Evolutionary conservation across 2,888 invertebrate genomes (phyloP).

Genomic region (Ditula angustiorana): DNA sequence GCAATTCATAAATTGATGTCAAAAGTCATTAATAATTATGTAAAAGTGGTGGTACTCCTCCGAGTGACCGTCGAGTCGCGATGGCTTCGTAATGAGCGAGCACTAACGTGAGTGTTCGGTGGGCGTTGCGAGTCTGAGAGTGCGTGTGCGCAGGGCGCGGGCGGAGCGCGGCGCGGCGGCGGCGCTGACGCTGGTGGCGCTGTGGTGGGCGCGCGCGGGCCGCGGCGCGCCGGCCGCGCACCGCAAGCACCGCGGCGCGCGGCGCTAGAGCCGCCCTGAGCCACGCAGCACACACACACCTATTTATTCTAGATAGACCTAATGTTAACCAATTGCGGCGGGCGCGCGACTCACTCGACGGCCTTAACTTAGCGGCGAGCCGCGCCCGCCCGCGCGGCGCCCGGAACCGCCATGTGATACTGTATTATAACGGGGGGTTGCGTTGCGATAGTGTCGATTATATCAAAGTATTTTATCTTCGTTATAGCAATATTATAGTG

Average conservation of each 20-base stretch:
- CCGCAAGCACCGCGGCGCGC: conserved; percentile 85
- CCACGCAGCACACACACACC: conserved; percentile 49
- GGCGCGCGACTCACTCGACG: conserved; percentile 64
- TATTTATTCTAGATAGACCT: conserved; percentile 84
- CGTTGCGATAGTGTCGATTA: conserved; percentile 52
- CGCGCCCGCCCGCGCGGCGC: conserved; percentile 62
- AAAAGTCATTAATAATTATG: too few relatives aligned
- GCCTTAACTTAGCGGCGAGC: conserved; percentile 65
- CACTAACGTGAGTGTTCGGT: not conserved
- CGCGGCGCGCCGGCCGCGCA: conserved; percentile 66
- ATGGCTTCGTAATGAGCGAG: not conserved
- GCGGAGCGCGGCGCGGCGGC: conserved; percentile 62
- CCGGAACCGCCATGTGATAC: conserved; percentile 59
- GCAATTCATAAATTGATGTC: too few relatives aligned
- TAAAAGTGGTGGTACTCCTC: not conserved
- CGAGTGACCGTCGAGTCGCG: not conserved
- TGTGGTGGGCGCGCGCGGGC: conserved; percentile 67
- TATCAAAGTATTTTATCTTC: conserved; percentile 56
- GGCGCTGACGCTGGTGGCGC: conserved; percentile 71
- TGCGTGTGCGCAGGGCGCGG: conserved; percentile 22
- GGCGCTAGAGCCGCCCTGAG: conserved; percentile 84
- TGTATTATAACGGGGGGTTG: conserved; percentile 50
- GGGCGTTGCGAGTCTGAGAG: too few relatives aligned
- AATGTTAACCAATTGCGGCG: conserved; percentile 81
- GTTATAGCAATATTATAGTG: conserved; percentile 63